Evolutionary conservation across 2,113 vertebrate genomes (phyloP).

Genomic region (Glaucidium brasilianum): DNA sequence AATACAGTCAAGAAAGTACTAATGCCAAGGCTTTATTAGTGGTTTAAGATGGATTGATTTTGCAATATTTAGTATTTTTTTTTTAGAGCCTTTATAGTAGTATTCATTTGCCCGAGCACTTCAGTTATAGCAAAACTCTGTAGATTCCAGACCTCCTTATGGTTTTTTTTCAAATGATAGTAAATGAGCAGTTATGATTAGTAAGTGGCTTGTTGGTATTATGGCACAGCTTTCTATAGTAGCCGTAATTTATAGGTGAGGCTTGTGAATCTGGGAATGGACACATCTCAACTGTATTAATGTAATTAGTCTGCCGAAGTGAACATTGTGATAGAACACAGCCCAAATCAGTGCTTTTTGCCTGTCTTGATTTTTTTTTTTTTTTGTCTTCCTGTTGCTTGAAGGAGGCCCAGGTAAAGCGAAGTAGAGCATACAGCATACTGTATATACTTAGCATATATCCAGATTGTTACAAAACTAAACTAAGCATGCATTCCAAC

Average conservation of each 20-base stretch:
- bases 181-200: neutral
- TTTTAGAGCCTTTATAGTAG: neutral
- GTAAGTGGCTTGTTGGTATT: neutral
- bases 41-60: neutral
- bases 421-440: neutral
- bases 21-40: neutral
- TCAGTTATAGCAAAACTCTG: neutral
- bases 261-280: neutral
- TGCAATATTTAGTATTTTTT: neutral
- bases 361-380: neutral
- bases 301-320: neutral
- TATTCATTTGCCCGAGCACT: neutral
- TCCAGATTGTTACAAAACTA: neutral
- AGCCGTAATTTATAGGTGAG: neutral
- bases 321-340: rapidly evolving
- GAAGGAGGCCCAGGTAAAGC: neutral
- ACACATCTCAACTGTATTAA: neutral
- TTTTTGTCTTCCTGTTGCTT: neutral
- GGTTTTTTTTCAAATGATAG: neutral
- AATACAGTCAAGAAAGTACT: neutral
- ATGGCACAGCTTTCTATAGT: neutral
- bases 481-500: neutral
- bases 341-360: neutral
- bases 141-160: neutral
- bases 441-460: neutral